Conservation (phyloP, 2,113 vertebrate genomes). For the Chamaetylas fuelleborni region DNA sequence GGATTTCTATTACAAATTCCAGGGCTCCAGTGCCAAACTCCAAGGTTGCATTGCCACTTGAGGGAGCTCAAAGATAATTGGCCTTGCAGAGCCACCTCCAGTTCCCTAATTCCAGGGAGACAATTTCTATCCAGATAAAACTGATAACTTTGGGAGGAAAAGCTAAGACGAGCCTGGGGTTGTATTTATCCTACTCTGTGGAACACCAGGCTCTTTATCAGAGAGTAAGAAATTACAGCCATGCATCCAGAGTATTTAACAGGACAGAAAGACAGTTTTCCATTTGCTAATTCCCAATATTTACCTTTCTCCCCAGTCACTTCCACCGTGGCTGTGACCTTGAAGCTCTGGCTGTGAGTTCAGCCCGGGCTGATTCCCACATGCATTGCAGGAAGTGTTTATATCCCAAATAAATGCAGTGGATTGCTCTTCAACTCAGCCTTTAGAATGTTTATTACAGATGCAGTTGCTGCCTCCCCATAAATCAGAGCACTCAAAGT, state of each 20-base stretch:
- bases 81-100: not conserved
- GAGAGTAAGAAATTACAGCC: not conserved
- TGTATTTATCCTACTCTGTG: not conserved
- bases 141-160: not conserved
- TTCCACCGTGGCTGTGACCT: constrained; percentile 63
- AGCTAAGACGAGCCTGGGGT: not conserved
- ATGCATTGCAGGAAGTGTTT: constrained; percentile 63
- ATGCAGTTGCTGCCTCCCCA: constrained; percentile 61
- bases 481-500: constrained; percentile 73
- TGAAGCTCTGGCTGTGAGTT: constrained; percentile 51
- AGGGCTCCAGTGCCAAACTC: rapidly evolving
- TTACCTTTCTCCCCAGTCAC: constrained; percentile 25
- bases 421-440: constrained; percentile 61
- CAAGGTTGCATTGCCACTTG: not conserved
- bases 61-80: constrained; percentile 8
- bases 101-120: not conserved
- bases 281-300: constrained; percentile 17
- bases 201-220: not conserved
- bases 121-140: not conserved
- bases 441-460: constrained; percentile 64
- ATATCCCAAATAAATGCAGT: constrained; percentile 73
- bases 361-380: constrained; percentile 56
- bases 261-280: constrained; percentile 9
- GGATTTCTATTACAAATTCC: not conserved
- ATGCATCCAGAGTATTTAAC: not conserved